Evolutionary conservation across 2,888 invertebrate genomes (phyloP).

Genomic region (Drosophila neutralis): DNA sequence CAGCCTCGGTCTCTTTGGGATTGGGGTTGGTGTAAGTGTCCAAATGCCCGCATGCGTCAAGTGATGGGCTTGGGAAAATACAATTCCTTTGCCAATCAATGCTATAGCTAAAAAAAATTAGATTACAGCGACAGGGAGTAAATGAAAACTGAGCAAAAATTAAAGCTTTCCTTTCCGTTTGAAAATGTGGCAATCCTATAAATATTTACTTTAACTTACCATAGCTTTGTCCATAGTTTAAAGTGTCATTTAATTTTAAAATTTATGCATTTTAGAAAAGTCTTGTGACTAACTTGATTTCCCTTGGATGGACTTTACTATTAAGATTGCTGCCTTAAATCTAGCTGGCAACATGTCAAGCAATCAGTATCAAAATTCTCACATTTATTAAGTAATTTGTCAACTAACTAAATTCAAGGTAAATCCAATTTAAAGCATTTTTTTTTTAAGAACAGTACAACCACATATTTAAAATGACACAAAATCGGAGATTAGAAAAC

Average conservation of each 20-base stretch:
- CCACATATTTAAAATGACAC: slow-evolving; percentile 30
- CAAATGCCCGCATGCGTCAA: slow-evolving; percentile 13
- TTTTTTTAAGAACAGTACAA: slow-evolving; percentile 42
- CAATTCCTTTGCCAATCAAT: slow-evolving; percentile 59
- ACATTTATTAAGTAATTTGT: slow-evolving; percentile 42
- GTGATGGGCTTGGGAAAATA: slow-evolving; percentile 40
- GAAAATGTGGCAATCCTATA: not conserved
- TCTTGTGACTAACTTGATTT: not conserved
- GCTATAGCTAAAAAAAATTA: slow-evolving; percentile 33
- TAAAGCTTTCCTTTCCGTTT: not conserved
- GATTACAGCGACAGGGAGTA: slow-evolving; percentile 8
- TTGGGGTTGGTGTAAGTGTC: not conserved
- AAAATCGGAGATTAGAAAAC: slow-evolving; percentile 50
- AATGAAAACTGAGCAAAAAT: not conserved
- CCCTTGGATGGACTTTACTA: not conserved
- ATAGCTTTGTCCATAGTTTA: not conserved
- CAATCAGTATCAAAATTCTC: slow-evolving; percentile 14
- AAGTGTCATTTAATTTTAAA: not conserved
- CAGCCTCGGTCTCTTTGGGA: slow-evolving; percentile 7
- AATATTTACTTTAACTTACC: not conserved
- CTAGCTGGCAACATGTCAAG: not conserved
- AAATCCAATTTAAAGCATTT: slow-evolving; percentile 56
- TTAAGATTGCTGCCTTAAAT: not conserved
- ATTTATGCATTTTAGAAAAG: not conserved
- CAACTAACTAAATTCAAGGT: slow-evolving; percentile 49